phyloP scores from a whole-genome alignment of 2,888 invertebrate species.

The Hecatera dysodea region DNA sequence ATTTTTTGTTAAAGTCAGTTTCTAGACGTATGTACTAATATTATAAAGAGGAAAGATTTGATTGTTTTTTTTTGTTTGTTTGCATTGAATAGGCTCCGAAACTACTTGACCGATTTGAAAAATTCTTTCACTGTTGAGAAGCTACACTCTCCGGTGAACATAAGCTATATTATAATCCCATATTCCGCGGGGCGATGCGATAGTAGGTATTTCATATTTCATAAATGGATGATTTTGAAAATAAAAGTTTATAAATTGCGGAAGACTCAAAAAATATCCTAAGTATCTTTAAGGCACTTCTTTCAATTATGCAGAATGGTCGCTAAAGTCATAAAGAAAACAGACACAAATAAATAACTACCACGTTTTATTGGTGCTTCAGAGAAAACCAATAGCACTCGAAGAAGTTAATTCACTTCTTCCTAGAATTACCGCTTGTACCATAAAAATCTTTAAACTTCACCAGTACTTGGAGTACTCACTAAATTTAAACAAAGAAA shows the following conservation, averaged over 20 bases:
- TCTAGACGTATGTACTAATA: too few relatives aligned
- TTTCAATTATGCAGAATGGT: neutral
- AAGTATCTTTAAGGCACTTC: neutral
- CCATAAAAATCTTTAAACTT: conserved; percentile 41
- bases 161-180: too few relatives aligned
- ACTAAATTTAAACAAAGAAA: conserved; percentile 49
- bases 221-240: too few relatives aligned
- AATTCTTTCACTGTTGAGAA: too few relatives aligned
- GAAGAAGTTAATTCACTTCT: conserved; percentile 15
- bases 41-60: too few relatives aligned
- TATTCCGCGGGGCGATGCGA: too few relatives aligned
- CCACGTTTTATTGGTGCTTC: conserved; percentile 12
- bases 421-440: conserved; percentile 40
- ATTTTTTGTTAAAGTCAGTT: too few relatives aligned
- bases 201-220: too few relatives aligned
- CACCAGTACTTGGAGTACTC: conserved; percentile 22
- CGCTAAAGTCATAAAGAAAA: neutral
- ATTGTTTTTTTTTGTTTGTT: too few relatives aligned
- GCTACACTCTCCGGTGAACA: too few relatives aligned
- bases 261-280: neutral
- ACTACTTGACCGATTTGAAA: too few relatives aligned
- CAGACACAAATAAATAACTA: neutral
- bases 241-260: neutral
- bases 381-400: conserved; percentile 33
- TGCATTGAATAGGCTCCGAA: too few relatives aligned